Conservation (phyloP, 1,140 invertebrate genomes). For the Leptonema lineaticorne region DNA sequence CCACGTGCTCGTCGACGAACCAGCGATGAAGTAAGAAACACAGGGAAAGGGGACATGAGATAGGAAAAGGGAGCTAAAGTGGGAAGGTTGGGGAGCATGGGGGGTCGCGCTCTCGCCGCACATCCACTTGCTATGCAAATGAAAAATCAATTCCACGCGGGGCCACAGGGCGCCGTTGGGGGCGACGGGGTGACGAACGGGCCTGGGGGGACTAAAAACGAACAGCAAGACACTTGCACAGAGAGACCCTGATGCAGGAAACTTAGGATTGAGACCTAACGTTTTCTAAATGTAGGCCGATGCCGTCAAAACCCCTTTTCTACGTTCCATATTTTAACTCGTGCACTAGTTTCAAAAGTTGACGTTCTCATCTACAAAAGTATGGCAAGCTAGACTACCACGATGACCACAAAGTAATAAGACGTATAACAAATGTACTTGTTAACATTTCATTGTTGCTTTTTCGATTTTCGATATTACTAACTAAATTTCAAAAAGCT, state of each 20-base stretch:
- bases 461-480: too few species aligned
- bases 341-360: too few species aligned
- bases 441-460: too few species aligned
- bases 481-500: too few species aligned
- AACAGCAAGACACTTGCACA: neutral
- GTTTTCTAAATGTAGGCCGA: neutral
- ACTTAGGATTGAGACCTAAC: neutral
- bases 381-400: too few species aligned
- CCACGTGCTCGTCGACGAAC: neutral
- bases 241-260: neutral
- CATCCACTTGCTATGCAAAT: slow-evolving; percentile 40
- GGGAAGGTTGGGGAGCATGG: neutral
- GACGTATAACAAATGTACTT: too few species aligned
- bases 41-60: neutral
- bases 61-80: neutral
- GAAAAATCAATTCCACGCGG: slow-evolving; percentile 40
- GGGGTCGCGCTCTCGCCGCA: neutral
- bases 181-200: neutral
- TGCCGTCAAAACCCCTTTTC: too few species aligned
- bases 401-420: too few species aligned
- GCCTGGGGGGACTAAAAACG: neutral
- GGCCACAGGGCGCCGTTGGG: slow-evolving; percentile 3
- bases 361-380: too few species aligned
- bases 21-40: too few species aligned
- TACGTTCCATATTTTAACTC: too few species aligned